A percentile compares a stretch with the other conserved stretches of the same genome.
Conservation (phyloP, 2,888 invertebrate genomes). For the Pheosia gnoma region DNA sequence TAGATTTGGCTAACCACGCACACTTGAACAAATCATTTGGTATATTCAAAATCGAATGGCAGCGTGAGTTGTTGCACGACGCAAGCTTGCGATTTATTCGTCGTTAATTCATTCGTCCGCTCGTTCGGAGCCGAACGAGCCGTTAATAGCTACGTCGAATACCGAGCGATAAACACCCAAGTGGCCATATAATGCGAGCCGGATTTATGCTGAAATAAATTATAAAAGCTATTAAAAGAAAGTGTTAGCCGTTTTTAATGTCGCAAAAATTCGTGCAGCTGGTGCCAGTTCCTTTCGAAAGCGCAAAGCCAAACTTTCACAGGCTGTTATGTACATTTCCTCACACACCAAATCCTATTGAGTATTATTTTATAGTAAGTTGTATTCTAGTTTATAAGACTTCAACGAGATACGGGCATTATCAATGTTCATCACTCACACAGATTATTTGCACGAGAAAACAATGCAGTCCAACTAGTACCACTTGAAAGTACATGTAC, state of each 20-base stretch:
- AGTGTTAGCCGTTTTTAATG: neutral
- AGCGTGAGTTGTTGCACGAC: neutral
- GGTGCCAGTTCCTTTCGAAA: neutral
- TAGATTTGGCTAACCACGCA: no score
- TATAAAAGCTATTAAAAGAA: constrained; percentile 5
- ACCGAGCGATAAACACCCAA: constrained; percentile 14
- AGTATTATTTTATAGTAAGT: neutral
- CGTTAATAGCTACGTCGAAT: constrained; percentile 24
- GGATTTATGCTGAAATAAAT: constrained; percentile 8
- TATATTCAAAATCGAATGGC: neutral
- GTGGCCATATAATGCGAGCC: constrained; percentile 7
- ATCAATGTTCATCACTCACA: neutral
- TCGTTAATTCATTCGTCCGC: constrained; percentile 28
- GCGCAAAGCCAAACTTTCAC: neutral
- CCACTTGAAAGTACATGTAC: no score
- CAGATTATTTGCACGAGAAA: neutral
- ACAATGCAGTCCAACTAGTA: no score
- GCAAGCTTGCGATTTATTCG: constrained; percentile 21
- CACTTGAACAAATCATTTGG: no score
- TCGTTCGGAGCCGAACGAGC: constrained; percentile 22
- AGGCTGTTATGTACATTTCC: neutral
- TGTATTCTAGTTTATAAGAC: constrained; percentile 40
- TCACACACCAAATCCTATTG: neutral
- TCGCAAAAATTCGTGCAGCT: constrained; percentile 4
- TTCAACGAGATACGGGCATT: constrained; percentile 32